Evolutionary conservation across 2,888 invertebrate species (phyloP).

Genomic region (Drosophila nr. perissopoda): DNA sequence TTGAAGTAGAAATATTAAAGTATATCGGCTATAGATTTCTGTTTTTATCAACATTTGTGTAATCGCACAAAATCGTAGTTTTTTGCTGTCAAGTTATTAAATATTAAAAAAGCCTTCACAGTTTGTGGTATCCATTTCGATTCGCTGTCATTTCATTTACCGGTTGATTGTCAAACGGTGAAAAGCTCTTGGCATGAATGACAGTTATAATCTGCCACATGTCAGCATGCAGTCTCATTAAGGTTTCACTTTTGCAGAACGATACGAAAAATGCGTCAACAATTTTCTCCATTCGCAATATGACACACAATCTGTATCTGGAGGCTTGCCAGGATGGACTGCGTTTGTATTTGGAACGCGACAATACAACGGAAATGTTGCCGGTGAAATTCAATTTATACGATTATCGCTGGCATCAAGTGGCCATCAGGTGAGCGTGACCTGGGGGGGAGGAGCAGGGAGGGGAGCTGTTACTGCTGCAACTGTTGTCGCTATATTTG

Average conservation of each 20-base stretch:
- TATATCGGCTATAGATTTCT: background rate
- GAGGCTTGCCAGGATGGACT: slow-evolving; percentile 83
- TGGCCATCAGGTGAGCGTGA: slow-evolving; percentile 84
- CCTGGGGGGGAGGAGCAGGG: background rate
- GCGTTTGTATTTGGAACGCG: slow-evolving; percentile 84
- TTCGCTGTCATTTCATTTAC: background rate
- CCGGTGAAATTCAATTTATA: slow-evolving; percentile 85
- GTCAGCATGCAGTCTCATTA: slow-evolving; percentile 1
- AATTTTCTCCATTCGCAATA: slow-evolving; percentile 84
- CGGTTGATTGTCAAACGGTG: background rate
- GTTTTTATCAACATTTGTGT: background rate
- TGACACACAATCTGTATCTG: slow-evolving; percentile 84
- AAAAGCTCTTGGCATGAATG: background rate
- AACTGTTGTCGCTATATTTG: slow-evolving; percentile 17
- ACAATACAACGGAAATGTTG: slow-evolving; percentile 85
- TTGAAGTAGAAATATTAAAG: background rate
- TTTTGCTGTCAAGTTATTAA: background rate
- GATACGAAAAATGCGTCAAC: slow-evolving; percentile 78
- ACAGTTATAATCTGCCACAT: background rate
- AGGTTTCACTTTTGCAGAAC: slow-evolving; percentile 51
- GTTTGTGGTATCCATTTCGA: background rate
- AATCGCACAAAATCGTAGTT: background rate
- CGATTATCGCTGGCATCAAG: slow-evolving; percentile 85
- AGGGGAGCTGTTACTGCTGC: background rate
- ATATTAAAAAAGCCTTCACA: background rate